Conservation (phyloP, 2,888 invertebrate species). For the Hanleya hanleyi region DNA sequence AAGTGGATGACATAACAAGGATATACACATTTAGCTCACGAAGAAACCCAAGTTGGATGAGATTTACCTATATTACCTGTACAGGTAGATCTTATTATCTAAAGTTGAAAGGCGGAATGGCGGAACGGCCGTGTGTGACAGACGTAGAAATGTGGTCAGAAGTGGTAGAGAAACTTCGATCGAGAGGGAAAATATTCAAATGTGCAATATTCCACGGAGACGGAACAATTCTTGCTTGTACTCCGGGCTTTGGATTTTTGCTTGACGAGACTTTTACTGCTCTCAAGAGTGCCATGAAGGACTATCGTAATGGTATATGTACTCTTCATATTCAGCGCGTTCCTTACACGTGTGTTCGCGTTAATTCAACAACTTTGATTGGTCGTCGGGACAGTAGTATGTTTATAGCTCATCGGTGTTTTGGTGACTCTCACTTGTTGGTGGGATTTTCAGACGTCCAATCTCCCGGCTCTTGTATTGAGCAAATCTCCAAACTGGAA, state of each 20-base stretch:
- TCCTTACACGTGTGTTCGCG: background rate
- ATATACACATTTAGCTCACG: too few species aligned
- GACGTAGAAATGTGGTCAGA: background rate
- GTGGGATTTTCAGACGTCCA: background rate
- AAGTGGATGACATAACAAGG: too few species aligned
- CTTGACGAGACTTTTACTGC: background rate
- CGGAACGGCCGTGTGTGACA: too few species aligned
- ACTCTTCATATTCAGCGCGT: constrained; percentile 1
- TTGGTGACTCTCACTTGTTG: background rate
- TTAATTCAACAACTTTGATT: background rate
- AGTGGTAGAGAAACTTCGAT: background rate
- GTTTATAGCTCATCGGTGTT: background rate
- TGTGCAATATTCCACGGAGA: background rate
- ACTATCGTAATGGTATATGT: background rate
- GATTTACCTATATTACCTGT: too few species aligned
- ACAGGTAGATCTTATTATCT: too few species aligned
- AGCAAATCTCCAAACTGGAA: background rate
- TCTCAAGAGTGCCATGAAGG: background rate
- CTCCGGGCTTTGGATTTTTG: background rate
- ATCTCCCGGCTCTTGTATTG: background rate
- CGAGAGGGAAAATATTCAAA: background rate
- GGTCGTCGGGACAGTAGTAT: background rate
- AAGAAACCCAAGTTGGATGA: too few species aligned
- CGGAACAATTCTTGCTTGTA: background rate
- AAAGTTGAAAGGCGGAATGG: too few species aligned